Conservation (phyloP, 2,888 invertebrate species). For the Ecdyonurus torrentis region DNA sequence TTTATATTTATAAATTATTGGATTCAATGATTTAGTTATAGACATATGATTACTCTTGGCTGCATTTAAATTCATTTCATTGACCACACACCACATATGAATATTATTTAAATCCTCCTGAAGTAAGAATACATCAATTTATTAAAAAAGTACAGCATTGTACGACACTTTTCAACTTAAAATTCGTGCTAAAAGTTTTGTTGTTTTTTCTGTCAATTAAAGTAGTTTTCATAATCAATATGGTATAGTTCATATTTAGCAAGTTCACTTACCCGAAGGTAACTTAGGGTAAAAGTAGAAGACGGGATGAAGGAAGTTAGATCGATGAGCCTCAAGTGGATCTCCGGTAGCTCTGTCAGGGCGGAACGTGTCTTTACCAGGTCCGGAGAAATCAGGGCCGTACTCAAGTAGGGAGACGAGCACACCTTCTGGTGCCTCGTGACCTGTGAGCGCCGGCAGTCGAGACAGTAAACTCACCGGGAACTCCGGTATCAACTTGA, state of each 20-base stretch:
- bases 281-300: conserved; percentile 25
- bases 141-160: too few species aligned
- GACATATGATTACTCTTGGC: too few species aligned
- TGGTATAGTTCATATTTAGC: neutral
- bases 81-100: too few species aligned
- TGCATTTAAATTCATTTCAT: too few species aligned
- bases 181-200: too few species aligned
- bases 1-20: too few species aligned
- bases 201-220: too few species aligned
- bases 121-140: too few species aligned
- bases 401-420: conserved; percentile 26
- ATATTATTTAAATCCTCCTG: too few species aligned
- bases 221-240: neutral
- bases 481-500: conserved; percentile 22
- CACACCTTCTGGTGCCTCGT: conserved; percentile 15
- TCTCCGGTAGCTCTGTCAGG: conserved; percentile 24
- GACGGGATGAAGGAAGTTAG: conserved; percentile 30
- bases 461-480: conserved; percentile 23
- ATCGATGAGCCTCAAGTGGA: conserved; percentile 24
- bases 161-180: too few species aligned
- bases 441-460: conserved; percentile 22
- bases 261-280: conserved; percentile 23
- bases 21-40: too few species aligned
- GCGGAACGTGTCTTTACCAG: conserved; percentile 24
- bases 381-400: conserved; percentile 24